Evolutionary conservation across 2,113 vertebrate species (phyloP).

Genomic region (Gymnarchus niloticus): DNA sequence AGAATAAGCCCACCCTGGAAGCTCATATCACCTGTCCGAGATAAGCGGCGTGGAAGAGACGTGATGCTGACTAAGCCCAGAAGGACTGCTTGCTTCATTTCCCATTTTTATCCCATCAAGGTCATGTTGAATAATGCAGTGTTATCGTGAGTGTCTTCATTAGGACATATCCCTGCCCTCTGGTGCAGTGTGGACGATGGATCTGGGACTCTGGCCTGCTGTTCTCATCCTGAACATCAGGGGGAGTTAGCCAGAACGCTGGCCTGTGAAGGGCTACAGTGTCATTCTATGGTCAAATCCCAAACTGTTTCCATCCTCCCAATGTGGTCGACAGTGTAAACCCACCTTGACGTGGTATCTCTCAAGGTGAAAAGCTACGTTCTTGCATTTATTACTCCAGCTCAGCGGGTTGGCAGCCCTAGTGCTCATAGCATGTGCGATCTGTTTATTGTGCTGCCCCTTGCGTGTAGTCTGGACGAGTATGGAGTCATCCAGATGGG

Average conservation of each 20-base stretch:
- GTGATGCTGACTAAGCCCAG: neutral
- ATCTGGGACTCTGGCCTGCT: neutral
- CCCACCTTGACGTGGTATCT: neutral
- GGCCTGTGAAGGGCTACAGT: neutral
- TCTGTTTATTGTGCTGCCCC: neutral
- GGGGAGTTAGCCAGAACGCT: neutral
- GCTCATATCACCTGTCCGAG: neutral
- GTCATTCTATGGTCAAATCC: neutral
- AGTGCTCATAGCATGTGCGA: neutral
- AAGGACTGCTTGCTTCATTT: neutral
- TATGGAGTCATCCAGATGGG: neutral
- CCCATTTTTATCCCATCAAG: neutral
- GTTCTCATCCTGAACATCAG: neutral
- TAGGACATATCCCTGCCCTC: neutral
- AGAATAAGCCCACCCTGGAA: neutral
- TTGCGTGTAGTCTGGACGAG: neutral
- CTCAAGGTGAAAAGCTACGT: neutral
- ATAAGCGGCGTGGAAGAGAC: neutral
- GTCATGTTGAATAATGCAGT: conserved; percentile 13
- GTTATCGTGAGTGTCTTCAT: neutral
- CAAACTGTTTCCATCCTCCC: neutral
- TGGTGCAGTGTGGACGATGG: neutral
- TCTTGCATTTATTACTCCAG: too few species aligned
- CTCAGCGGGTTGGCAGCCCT: neutral
- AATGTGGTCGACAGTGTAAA: neutral